A percentile compares a stretch with the other conserved stretches of the same genome.
These are phyloP conservation scores for Gymnothorax javanicus DNA, from an alignment of 2,797 vertebrate genomes.

Conservation along the genomic window DNA sequence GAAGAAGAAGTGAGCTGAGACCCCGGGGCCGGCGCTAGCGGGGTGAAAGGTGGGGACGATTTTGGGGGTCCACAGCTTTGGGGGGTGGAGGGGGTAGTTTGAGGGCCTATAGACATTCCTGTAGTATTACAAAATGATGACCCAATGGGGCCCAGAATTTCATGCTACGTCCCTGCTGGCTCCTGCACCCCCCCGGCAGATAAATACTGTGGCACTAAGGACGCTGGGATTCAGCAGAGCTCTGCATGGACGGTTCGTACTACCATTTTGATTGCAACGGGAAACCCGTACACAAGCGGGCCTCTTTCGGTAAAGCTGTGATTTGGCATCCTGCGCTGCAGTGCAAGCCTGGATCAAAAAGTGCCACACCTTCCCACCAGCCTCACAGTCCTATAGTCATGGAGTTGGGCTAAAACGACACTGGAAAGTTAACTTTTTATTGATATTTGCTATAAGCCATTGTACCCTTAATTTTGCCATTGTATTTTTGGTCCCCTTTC, in stretches of 20 bases:
- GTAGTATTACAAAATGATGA: no score
- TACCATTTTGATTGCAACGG: not conserved
- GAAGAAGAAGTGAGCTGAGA: conserved; percentile 51
- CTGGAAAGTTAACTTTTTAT: not conserved
- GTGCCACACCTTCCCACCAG: not conserved
- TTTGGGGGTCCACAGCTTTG: no score
- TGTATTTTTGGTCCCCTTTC: not conserved
- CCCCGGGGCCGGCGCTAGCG: conserved; percentile 24
- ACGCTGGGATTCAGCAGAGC: not conserved
- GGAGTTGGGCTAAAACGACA: not conserved
- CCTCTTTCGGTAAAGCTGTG: not conserved
- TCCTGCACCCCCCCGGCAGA: conserved; percentile 45
- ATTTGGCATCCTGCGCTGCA: not conserved
- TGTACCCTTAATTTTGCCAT: not conserved
- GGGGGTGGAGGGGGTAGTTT: no score
- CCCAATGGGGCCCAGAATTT: no score
- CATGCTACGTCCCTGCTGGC: not conserved
- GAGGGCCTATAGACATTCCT: no score
- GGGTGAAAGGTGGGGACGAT: no score
- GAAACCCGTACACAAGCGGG: not conserved
- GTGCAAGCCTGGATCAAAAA: not conserved
- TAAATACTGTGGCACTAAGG: not conserved
- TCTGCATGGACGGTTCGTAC: not conserved
- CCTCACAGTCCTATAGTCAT: not conserved
- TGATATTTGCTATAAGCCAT: not conserved